Evolutionary conservation across 1,140 invertebrate species (phyloP).

Genomic region (Teleopsis dalmanni): DNA sequence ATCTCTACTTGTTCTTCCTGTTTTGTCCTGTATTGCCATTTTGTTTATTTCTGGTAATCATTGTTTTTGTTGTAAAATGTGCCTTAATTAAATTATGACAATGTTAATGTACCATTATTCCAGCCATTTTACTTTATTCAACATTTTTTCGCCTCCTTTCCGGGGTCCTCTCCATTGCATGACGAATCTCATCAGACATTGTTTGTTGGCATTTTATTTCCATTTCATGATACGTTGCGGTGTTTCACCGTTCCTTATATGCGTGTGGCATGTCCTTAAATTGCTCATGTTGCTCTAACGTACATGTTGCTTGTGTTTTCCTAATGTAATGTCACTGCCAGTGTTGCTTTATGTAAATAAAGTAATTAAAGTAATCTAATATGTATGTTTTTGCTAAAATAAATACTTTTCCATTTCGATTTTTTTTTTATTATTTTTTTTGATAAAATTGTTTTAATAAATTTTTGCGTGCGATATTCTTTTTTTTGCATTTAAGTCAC

Average conservation of each 20-base stretch:
- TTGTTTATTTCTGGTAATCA: no score
- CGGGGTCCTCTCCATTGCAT: slow-evolving; percentile 1
- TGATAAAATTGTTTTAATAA: slow-evolving; percentile 1
- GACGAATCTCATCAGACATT: slow-evolving; percentile 8
- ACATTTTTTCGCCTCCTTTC: not conserved
- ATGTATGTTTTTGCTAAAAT: not conserved
- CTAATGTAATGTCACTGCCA: not conserved
- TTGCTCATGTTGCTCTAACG: not conserved
- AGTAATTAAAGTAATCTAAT: slow-evolving; percentile 10
- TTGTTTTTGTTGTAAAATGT: not conserved
- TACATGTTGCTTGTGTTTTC: not conserved
- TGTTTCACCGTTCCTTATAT: not conserved
- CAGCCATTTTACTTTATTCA: not conserved
- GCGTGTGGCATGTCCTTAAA: slow-evolving; percentile 1
- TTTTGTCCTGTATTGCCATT: no score
- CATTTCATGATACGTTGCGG: not conserved
- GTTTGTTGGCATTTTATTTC: slow-evolving; percentile 6
- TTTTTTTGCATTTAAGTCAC: not conserved
- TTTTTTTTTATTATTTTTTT: slow-evolving; percentile 2
- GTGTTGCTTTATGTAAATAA: slow-evolving; percentile 5
- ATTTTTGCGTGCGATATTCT: slow-evolving; percentile 6
- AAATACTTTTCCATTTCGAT: not conserved
- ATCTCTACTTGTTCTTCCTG: no score
- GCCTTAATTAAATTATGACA: slow-evolving; percentile 11
- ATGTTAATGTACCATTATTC: slow-evolving; percentile 6